Evolutionary conservation across 2,888 invertebrate species (phyloP).

Genomic region (Clistopyga incitator): DNA sequence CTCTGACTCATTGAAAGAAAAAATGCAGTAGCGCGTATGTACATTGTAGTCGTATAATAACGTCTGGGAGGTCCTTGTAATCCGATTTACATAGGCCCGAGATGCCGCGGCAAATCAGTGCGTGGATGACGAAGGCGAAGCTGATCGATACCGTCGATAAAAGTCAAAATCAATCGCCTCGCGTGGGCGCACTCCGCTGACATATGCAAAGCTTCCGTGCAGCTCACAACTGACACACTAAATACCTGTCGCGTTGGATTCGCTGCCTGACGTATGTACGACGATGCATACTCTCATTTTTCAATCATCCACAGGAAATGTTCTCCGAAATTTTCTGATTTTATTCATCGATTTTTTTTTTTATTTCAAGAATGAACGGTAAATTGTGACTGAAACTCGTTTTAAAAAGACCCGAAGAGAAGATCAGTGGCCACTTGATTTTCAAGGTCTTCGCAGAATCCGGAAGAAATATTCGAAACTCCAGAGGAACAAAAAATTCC

Average conservation of each 20-base stretch:
- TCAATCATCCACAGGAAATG: too few relatives aligned
- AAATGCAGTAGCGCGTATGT: constrained; percentile 15
- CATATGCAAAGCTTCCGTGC: constrained; percentile 37
- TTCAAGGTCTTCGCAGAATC: too few relatives aligned
- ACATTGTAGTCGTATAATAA: constrained; percentile 21
- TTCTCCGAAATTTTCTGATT: too few relatives aligned
- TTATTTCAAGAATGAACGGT: too few relatives aligned
- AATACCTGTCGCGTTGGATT: background rate
- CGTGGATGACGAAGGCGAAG: constrained; percentile 17
- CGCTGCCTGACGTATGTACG: background rate
- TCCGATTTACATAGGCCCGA: constrained; percentile 51
- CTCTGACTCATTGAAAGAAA: constrained; percentile 11
- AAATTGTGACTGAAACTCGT: too few relatives aligned
- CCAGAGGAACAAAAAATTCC: too few relatives aligned
- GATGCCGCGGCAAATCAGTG: constrained; percentile 11
- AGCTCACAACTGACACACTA: background rate
- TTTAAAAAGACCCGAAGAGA: too few relatives aligned
- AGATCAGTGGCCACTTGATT: too few relatives aligned
- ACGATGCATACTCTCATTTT: background rate
- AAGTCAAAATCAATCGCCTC: constrained; percentile 59
- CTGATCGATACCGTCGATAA: constrained; percentile 51
- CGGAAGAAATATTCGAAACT: too few relatives aligned
- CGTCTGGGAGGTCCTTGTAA: constrained; percentile 46
- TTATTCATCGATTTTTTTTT: too few relatives aligned
- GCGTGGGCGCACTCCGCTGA: constrained; percentile 43